phyloP scores from a whole-genome alignment of 2,797 vertebrate species.

The Gambelia wislizenii region DNA sequence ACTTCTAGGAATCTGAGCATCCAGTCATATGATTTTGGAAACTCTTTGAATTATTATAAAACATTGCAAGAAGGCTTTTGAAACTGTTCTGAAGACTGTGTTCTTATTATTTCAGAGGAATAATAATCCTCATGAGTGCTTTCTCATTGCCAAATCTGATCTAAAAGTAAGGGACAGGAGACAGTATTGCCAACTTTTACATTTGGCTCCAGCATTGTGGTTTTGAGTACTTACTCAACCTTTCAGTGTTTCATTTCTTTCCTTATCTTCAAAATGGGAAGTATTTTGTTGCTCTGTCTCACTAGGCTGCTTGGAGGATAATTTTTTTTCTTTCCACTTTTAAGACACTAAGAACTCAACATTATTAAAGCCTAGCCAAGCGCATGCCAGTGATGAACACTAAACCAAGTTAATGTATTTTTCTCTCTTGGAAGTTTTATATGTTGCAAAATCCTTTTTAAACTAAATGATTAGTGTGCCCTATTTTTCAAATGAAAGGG shows the following conservation, averaged over 20 bases:
- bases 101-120: neutral
- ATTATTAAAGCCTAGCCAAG: neutral
- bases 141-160: constrained; percentile 3
- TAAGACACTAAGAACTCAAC: neutral
- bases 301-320: neutral
- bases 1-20: neutral
- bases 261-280: constrained; percentile 17
- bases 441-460: constrained; percentile 8
- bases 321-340: neutral
- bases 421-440: constrained; percentile 12
- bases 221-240: neutral
- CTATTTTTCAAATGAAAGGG: neutral
- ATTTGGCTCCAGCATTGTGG: neutral
- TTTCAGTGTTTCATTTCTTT: constrained; percentile 5
- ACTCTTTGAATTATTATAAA: neutral
- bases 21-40: neutral
- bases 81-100: neutral
- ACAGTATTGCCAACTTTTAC: neutral
- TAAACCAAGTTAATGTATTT: neutral
- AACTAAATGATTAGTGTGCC: neutral
- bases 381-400: neutral
- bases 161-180: neutral
- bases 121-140: neutral
- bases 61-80: neutral
- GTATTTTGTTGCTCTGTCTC: neutral